These are phyloP conservation scores for Limnephilus rhombicus DNA, from an alignment of 2,888 invertebrate species.

Conservation along the genomic window DNA sequence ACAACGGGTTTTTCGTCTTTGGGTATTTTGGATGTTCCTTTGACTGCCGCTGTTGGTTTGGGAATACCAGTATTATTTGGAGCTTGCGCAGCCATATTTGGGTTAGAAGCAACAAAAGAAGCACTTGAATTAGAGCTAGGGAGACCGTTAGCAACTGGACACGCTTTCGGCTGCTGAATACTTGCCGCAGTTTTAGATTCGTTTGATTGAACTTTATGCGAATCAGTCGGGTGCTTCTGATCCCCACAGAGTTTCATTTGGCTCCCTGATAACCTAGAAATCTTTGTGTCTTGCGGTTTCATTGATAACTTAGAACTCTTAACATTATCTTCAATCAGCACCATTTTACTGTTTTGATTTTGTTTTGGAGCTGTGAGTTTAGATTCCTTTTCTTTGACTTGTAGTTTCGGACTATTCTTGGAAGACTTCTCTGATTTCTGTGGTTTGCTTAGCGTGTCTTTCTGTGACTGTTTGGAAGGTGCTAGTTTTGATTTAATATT, in stretches of 20 bases:
- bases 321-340: constrained; percentile 73
- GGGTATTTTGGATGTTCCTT: constrained; percentile 89
- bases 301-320: constrained; percentile 68
- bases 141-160: constrained; percentile 54
- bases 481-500: constrained; percentile 76
- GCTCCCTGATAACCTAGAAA: constrained; percentile 74
- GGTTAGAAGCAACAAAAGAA: constrained; percentile 63
- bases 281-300: constrained; percentile 74
- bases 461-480: constrained; percentile 75
- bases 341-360: constrained; percentile 71
- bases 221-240: constrained; percentile 69
- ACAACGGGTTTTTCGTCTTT: constrained; percentile 78
- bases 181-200: constrained; percentile 50
- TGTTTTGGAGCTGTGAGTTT: constrained; percentile 78
- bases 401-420: constrained; percentile 75
- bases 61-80: constrained; percentile 81
- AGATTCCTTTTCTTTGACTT: constrained; percentile 75
- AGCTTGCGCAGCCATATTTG: constrained; percentile 55
- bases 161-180: constrained; percentile 63
- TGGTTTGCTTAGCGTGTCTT: constrained; percentile 72
- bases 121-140: constrained; percentile 64
- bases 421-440: constrained; percentile 73
- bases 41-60: constrained; percentile 94
- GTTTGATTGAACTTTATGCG: constrained; percentile 44
- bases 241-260: constrained; percentile 61